Evolutionary conservation across 2,113 vertebrate species (phyloP).

Genomic region (Daboia siamensis): DNA sequence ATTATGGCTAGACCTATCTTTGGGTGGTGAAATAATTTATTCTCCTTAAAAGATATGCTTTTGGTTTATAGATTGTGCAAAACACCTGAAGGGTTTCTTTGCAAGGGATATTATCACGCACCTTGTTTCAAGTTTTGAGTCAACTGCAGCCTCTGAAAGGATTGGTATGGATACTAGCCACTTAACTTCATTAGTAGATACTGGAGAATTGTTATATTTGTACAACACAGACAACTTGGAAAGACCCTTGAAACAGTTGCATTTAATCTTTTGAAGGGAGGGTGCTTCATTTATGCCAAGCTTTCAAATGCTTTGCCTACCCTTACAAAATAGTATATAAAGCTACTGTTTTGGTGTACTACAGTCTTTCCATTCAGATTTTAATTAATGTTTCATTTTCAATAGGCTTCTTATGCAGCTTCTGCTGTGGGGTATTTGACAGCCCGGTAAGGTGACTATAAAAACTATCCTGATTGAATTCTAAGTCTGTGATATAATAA

Average conservation of each 20-base stretch:
- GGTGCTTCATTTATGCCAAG: neutral
- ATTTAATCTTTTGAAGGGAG: neutral
- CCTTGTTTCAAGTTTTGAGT: neutral
- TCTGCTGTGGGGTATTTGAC: slow-evolving; percentile 92
- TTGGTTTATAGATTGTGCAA: neutral
- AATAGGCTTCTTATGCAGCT: slow-evolving; percentile 93
- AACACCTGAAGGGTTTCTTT: neutral
- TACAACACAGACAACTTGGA: neutral
- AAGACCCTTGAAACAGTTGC: neutral
- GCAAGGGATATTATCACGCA: neutral
- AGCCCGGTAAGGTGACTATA: slow-evolving; percentile 75
- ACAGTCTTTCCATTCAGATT: neutral
- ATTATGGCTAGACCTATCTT: neutral
- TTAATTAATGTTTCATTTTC: slow-evolving; percentile 8
- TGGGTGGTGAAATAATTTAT: neutral
- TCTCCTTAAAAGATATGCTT: neutral
- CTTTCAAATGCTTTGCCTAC: neutral
- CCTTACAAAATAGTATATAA: neutral
- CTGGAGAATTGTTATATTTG: neutral
- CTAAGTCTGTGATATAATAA: neutral
- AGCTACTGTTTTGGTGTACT: neutral
- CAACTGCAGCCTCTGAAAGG: neutral
- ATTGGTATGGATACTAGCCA: neutral
- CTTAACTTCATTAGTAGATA: neutral
- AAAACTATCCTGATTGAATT: neutral